Evolutionary conservation across 2,113 vertebrate species (phyloP), one percentile per base, ranked within the genome.

Genomic region (Ciconia maguari): DNA sequence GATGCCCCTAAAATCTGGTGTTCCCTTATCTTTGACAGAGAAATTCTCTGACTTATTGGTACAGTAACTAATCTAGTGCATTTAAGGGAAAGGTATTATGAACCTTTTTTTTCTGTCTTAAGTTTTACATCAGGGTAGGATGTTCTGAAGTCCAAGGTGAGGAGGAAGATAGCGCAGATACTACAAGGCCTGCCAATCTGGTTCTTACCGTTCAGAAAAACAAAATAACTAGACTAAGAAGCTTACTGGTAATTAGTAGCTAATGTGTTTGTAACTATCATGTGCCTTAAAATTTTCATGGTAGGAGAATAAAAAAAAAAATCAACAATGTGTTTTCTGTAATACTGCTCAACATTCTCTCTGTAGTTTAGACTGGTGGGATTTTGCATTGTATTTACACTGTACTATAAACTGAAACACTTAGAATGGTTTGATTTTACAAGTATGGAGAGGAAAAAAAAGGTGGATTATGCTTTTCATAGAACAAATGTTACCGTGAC

Each of bases 281-380:
- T 98, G 99, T 99, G 99, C 99, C 99, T 99, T 99, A 99, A 99
- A 98, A 98, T 98, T 99, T 99, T 99, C 99, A 99, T 99, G 98
- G 98, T 99, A 98, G 98, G 98, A 98, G 95, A 97, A 95, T 69
- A 41, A 86, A 96, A 97, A 98, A 98, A 96, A 83, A 96, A 96
- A 96, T 98, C 98, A 98, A 96, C 97, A 93, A 96, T 98, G 98
- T 98, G 98, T 99, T 98, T 98, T 99, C 98, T 99, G 98, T 98
- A 98, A 90, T 97, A 96, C 87, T 98, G 97, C 96, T 97, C 96
- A 83, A 96, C 95, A 95, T 97, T 96, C 80, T 96, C 83, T 95
- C 91, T 97, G 98, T 99, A 98, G 98, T 98, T 98, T 99, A 98
- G 98, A 98, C 98, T 98, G 98, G 98, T 98, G 98, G 97, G 97